Percentiles rank a stretch among this genome's conserved stretches.
Conservation (phyloP, 2,113 vertebrate species). For the Tonatia bakeri region DNA sequence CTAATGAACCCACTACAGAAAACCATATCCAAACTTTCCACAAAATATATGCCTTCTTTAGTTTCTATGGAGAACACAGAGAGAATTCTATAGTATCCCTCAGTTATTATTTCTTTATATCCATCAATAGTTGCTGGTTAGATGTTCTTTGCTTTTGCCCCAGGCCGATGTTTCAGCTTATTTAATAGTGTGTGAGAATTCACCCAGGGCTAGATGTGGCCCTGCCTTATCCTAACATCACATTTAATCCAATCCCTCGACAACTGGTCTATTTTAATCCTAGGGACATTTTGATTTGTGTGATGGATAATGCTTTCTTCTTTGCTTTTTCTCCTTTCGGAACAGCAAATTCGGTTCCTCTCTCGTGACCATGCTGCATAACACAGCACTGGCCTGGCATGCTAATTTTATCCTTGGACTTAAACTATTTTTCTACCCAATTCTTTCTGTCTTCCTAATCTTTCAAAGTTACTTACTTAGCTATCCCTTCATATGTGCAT, state of each 20-base stretch:
- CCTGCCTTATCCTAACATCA: not conserved
- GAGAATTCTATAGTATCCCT: not conserved
- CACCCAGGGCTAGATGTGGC: not conserved
- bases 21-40: not conserved
- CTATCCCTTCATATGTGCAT: not conserved
- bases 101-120: not conserved
- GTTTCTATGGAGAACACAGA: not conserved
- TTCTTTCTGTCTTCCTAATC: not conserved
- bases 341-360: not conserved
- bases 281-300: not conserved
- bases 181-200: not conserved
- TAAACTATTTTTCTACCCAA: not conserved
- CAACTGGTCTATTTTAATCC: slow-evolving; percentile 2
- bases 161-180: not conserved
- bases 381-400: not conserved
- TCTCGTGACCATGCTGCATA: not conserved
- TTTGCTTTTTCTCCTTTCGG: not conserved
- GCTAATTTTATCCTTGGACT: not conserved
- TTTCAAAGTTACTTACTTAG: not conserved
- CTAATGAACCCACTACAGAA: not conserved
- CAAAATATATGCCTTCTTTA: not conserved
- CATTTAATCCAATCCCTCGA: not conserved
- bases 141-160: not conserved
- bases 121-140: not conserved
- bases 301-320: not conserved